Conservation (phyloP, 2,797 vertebrate genomes). For the Lutjanus argentimaculatus region DNA sequence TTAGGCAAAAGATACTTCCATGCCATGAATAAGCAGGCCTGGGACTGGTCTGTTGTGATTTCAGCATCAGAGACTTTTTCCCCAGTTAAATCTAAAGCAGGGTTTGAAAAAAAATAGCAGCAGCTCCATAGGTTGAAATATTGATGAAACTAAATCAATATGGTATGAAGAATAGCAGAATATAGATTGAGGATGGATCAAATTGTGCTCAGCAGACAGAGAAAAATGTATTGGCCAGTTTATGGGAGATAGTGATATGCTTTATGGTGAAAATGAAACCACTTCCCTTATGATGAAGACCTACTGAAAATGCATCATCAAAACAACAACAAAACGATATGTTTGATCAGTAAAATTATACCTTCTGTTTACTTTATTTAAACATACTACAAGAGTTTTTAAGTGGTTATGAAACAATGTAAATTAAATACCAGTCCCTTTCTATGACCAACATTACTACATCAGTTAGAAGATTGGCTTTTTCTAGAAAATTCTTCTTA, state of each 20-base stretch:
- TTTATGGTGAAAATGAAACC: conserved; percentile 46
- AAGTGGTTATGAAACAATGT: no score
- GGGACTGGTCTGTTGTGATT: not conserved
- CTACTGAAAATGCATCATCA: not conserved
- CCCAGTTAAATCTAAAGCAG: conserved; percentile 44
- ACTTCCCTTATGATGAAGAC: conserved; percentile 30
- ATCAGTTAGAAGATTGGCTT: no score
- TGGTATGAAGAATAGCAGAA: conserved; percentile 60
- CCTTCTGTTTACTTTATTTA: no score
- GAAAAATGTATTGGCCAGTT: conserved; percentile 40
- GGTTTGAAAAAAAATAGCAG: conserved; percentile 38
- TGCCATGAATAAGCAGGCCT: not conserved
- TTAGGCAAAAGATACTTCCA: not conserved
- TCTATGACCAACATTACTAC: no score
- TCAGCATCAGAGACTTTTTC: conserved; percentile 26
- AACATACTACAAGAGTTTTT: no score
- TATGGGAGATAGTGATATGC: conserved; percentile 46
- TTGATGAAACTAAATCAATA: conserved; percentile 66
- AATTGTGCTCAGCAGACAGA: conserved; percentile 59
- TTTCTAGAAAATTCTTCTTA: no score
- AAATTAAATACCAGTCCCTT: no score
- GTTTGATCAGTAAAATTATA: not conserved
- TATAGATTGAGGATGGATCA: conserved; percentile 65
- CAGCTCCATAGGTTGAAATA: conserved; percentile 55
- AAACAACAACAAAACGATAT: not conserved